A percentile compares a stretch with the other conserved stretches of the same genome.
phyloP scores from a whole-genome alignment of 2,888 invertebrate genomes.

The Ferdinandea cuprea region DNA sequence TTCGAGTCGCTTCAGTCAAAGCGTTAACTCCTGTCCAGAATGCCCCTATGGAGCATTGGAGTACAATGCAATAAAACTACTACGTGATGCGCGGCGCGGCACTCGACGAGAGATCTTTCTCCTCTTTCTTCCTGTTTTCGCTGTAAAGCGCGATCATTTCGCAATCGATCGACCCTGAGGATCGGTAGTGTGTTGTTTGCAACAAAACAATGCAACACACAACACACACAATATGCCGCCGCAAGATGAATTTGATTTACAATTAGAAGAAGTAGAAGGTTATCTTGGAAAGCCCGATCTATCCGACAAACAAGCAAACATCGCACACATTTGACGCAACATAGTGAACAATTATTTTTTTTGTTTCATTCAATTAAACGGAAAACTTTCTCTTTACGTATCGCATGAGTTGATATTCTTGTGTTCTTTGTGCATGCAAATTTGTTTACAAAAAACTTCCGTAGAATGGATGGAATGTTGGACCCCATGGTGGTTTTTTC shows the following conservation, averaged over 20 bases:
- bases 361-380: slow-evolving; percentile 66
- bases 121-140: background rate
- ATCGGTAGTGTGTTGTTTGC: slow-evolving; percentile 22
- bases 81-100: slow-evolving; percentile 35
- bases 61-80: slow-evolving; percentile 33
- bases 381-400: slow-evolving; percentile 54
- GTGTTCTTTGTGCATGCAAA: slow-evolving; percentile 65
- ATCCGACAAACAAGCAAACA: background rate
- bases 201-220: slow-evolving; percentile 30
- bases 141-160: slow-evolving; percentile 30
- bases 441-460: slow-evolving; percentile 56
- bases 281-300: slow-evolving; percentile 41
- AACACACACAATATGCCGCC: slow-evolving; percentile 16
- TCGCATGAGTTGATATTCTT: slow-evolving; percentile 44
- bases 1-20: background rate
- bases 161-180: slow-evolving; percentile 60
- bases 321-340: slow-evolving; percentile 56
- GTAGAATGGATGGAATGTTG: slow-evolving; percentile 14
- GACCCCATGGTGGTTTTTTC: slow-evolving; percentile 43
- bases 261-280: slow-evolving; percentile 64
- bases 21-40: slow-evolving; percentile 46
- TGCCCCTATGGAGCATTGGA: slow-evolving; percentile 6
- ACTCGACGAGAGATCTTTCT: slow-evolving; percentile 29
- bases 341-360: slow-evolving; percentile 56
- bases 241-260: slow-evolving; percentile 57